A percentile compares a stretch with the other conserved stretches of the same genome.
Conservation (phyloP, 2,113 vertebrate species). For the Parus major region DNA sequence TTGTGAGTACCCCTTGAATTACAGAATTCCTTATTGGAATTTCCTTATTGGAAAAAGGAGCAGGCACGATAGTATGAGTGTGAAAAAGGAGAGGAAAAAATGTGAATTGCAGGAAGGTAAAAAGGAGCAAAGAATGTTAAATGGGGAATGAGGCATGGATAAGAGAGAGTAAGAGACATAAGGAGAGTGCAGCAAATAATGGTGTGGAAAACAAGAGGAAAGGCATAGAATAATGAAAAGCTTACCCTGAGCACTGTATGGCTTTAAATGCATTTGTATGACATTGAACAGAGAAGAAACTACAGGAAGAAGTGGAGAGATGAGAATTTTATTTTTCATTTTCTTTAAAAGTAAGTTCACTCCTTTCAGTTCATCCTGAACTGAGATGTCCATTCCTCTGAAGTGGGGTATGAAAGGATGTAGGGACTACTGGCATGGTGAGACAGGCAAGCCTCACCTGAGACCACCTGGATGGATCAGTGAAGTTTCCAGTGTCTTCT, state of each 20-base stretch:
- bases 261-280: not conserved
- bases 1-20: not conserved
- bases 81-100: not conserved
- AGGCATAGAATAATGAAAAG: not conserved
- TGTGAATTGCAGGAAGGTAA: not conserved
- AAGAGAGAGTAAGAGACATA: not conserved
- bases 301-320: not conserved
- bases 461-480: not conserved
- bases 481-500: not conserved
- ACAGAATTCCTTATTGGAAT: not conserved
- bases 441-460: not conserved
- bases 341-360: not conserved
- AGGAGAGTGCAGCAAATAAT: not conserved
- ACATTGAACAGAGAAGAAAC: not conserved
- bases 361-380: not conserved
- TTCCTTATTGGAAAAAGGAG: not conserved
- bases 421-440: rapidly evolving
- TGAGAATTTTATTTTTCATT: not conserved
- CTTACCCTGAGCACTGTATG: not conserved
- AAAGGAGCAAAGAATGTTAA: not conserved
- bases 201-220: not conserved
- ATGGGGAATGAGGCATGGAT: rapidly evolving
- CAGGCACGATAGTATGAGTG: not conserved
- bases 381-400: not conserved
- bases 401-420: not conserved